Base-by-base conservation (phyloP, 92 coral and sea anemone genomes). In the Anthopleura xanthogrammica region DNA sequence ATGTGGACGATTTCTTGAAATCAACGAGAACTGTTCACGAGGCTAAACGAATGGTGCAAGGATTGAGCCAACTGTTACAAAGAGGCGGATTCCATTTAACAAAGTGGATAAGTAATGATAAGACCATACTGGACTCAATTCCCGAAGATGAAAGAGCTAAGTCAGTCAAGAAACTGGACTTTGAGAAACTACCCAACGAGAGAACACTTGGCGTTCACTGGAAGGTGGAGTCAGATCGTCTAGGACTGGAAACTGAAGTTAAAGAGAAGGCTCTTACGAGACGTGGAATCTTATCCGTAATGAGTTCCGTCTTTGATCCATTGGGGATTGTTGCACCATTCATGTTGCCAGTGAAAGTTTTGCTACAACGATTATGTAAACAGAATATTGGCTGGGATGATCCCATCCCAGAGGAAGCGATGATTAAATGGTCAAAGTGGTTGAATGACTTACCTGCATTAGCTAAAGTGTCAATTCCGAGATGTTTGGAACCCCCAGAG, bases 21-120 rank as follows among this genome's bases (percentile, higher is more conserved):
- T n/a, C n/a, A n/a, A n/a, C n/a, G n/a, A n/a, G n/a, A n/a, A n/a
- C n/a, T n/a, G n/a, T n/a, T n/a, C n/a, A n/a, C n/a, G n/a, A n/a
- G n/a, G n/a, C n/a, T n/a, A n/a, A n/a, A n/a, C n/a, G n/a, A n/a
- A n/a, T n/a, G n/a, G n/a, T n/a, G n/a, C n/a, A n/a, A n/a, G n/a
- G n/a, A n/a, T n/a, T n/a, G n/a, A n/a, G n/a, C n/a, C n/a, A n/a
- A n/a, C n/a, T n/a, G n/a, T n/a, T n/a, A n/a, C n/a, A n/a, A n/a
- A n/a, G n/a, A n/a, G n/a, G n/a, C n/a, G n/a, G n/a, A n/a, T n/a
- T n/a, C n/a, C n/a, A n/a, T n/a, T n/a, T 83, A 5, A 83, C 87
- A 1, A 88, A 83, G 70, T 88, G 81, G 85, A 50, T 76, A 12
- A 79, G 85, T 50, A 88, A 88, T 66, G 39, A 58, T 64, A 48